Conservation (phyloP, 2,888 invertebrate genomes). For the Agrilus mali region DNA sequence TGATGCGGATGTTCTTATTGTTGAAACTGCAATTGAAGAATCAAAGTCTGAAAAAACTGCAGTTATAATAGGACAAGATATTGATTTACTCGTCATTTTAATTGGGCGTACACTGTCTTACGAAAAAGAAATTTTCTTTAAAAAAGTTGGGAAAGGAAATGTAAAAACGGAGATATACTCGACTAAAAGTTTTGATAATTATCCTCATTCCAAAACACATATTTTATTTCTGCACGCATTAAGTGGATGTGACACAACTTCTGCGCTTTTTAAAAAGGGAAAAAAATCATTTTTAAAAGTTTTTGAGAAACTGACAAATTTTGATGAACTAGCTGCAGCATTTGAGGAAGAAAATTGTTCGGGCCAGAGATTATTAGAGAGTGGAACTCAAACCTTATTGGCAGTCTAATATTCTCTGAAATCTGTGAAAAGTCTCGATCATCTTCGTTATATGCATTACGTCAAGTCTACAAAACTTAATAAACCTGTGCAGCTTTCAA, state of each 20-base stretch:
- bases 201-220: constrained; percentile 15
- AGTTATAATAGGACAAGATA: constrained; percentile 27
- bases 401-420: constrained; percentile 26
- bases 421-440: constrained; percentile 15
- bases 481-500: constrained; percentile 24
- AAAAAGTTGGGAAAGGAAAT: constrained; percentile 27
- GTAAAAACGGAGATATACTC: constrained; percentile 24
- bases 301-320: constrained; percentile 20
- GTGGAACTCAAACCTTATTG: constrained; percentile 19
- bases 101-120: constrained; percentile 22
- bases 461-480: constrained; percentile 22
- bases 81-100: constrained; percentile 26
- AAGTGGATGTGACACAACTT: constrained; percentile 20
- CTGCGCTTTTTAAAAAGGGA: constrained; percentile 19
- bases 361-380: constrained; percentile 20
- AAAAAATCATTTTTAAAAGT: constrained; percentile 20
- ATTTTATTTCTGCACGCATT: constrained; percentile 17
- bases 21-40: constrained; percentile 25
- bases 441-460: constrained; percentile 16
- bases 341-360: constrained; percentile 27
- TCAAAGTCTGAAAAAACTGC: constrained; percentile 16
- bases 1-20: constrained; percentile 27
- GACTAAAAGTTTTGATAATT: constrained; percentile 22
- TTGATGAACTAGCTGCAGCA: constrained; percentile 18
- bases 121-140: constrained; percentile 21